Evolutionary conservation across 1,140 invertebrate genomes (phyloP).

Genomic region (Wasmannia auropunctata): DNA sequence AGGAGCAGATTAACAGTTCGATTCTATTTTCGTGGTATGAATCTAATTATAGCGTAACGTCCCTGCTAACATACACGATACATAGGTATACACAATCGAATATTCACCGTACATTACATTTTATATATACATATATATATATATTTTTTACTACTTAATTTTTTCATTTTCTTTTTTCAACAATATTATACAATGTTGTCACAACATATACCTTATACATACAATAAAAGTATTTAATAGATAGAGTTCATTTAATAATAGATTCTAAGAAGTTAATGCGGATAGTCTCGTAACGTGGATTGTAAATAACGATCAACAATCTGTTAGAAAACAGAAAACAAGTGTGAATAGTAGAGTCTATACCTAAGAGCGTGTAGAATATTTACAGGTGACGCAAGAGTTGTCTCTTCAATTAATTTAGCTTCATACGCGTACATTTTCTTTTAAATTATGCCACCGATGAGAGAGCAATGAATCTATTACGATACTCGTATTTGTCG

Average conservation of each 20-base stretch:
- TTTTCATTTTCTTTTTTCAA: conserved; percentile 44
- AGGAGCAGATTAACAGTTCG: background rate
- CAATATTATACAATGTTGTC: conserved; percentile 69
- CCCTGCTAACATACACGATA: conserved; percentile 45
- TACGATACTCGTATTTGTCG: background rate
- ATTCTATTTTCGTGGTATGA: conserved; percentile 10
- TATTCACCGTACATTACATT: conserved; percentile 33
- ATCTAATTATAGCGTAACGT: conserved; percentile 18
- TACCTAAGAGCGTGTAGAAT: background rate
- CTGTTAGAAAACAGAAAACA: conserved; percentile 13
- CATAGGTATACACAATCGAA: conserved; percentile 21
- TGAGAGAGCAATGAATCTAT: background rate
- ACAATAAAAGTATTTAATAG: conserved; percentile 56
- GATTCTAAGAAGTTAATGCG: conserved; percentile 30
- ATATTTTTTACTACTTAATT: conserved; percentile 10
- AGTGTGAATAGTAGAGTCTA: conserved; percentile 18
- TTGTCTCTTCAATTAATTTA: conserved; percentile 25
- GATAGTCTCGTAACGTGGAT: conserved; percentile 3
- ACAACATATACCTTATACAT: conserved; percentile 48
- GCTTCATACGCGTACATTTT: background rate
- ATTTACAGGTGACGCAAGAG: conserved; percentile 41
- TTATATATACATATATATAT: conserved; percentile 15
- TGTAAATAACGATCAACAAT: conserved; percentile 37
- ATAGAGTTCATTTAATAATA: conserved; percentile 55
- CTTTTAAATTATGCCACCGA: background rate